Conservation (phyloP, 2,113 vertebrate genomes). For the Anas platyrhynchos region DNA sequence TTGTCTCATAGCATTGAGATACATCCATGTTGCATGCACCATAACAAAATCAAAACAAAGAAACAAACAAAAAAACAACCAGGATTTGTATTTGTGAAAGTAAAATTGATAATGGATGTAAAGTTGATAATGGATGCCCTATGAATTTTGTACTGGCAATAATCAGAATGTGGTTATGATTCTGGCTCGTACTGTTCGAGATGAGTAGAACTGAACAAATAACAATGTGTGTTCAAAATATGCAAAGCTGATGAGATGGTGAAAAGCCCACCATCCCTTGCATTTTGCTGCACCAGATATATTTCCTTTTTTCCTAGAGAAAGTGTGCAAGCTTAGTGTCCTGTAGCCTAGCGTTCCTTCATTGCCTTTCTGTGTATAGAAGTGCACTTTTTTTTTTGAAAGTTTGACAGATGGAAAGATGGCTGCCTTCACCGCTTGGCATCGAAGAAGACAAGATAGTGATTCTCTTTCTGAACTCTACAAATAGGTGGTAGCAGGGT, state of each 20-base stretch:
- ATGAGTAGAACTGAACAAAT: background rate
- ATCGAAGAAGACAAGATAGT: background rate
- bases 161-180: background rate
- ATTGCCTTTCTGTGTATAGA: background rate
- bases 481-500: background rate
- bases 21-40: fast-evolving
- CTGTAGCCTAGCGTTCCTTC: background rate
- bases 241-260: background rate
- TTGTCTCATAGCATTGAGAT: fast-evolving
- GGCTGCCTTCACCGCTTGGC: background rate
- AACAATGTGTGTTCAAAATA: background rate
- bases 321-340: background rate
- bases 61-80: background rate
- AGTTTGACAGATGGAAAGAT: background rate
- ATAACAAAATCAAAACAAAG: background rate
- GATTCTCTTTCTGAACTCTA: background rate
- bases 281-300: background rate
- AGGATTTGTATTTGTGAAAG: background rate
- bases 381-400: background rate
- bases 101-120: background rate
- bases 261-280: background rate
- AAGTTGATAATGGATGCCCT: background rate
- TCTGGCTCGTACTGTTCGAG: background rate
- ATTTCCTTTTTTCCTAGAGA: background rate
- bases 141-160: background rate